Evolutionary conservation across 64 coral and sea anemone species (phyloP), one percentile per base, ranked within the genome.

Genomic region (Anthopleura sola): DNA sequence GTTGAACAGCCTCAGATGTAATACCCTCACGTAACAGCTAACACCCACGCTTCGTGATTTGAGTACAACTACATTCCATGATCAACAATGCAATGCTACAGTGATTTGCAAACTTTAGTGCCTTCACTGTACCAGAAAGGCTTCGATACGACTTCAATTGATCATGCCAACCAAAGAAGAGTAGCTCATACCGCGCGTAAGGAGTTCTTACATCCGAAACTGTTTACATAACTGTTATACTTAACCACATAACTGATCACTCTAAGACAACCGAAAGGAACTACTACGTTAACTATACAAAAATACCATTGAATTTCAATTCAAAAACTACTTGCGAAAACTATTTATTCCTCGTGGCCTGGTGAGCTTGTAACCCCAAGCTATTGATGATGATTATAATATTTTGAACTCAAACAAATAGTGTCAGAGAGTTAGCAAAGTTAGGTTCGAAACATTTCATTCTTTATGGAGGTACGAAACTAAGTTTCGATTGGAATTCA

Each of bases 1-100:
- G n/a, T 66, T 66, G 60, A 66, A 66, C 40, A 15, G 50, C 50
- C 7, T 3, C 29, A 71, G 66, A 71, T 31, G 66, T 71, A 71
- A 71, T 71, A 34, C 66, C 66, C 31, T 71, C 66, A 71, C 66
- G 66, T 71, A 71, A 34, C 28, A 14, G 12, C 9, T 13, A 2
- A 31, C 66, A 16, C 31, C 66, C 66, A 71, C 66, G 66, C 66
- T 71, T 71, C 9, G 29, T 36, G 66, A 71, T 31, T 71, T 71
- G 16, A 71, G 66, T 71, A 71, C 66, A 71, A 71, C 66, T n/a
- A 34, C 66, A 71, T 71, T 71, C 66, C 66, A 31, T 34, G 29
- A 10, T 71, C n/a, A 16, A 16, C 0, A 71, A 71, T 14, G 66
- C 66, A 32, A 71, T 71, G 31, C 66, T 32, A 14, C 31, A 71